phyloP scores from a whole-genome alignment of 1,140 invertebrate genomes.

The Achatina immaculata region DNA sequence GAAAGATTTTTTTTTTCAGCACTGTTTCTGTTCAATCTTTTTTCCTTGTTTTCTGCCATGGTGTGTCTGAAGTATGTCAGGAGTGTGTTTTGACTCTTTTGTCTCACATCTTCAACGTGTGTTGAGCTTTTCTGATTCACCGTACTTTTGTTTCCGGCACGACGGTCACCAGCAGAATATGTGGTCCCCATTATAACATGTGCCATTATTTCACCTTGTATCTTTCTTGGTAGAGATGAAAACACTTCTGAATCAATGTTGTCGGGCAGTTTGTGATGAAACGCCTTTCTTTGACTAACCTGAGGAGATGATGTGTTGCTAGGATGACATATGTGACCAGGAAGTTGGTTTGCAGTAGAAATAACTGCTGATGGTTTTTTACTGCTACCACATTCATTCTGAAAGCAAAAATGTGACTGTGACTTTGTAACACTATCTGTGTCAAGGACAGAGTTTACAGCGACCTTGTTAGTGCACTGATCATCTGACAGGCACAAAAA shows the following conservation, averaged over 20 bases:
- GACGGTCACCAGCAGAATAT: not conserved
- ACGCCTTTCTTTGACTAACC: not conserved
- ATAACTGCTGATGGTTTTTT: not conserved
- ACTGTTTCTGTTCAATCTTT: too few species aligned
- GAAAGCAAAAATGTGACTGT: too few species aligned
- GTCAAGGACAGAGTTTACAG: not conserved
- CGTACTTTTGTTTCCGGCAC: not conserved
- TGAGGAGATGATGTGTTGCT: not conserved
- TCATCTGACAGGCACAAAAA: not conserved
- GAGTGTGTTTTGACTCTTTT: constrained; percentile 2
- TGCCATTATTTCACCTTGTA: constrained; percentile 32
- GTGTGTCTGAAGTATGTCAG: constrained; percentile 20
- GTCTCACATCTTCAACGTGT: not conserved
- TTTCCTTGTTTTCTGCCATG: too few species aligned
- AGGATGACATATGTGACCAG: not conserved
- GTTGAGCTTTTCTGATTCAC: not conserved
- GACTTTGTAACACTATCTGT: not conserved
- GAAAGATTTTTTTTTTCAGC: too few species aligned
- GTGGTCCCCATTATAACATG: constrained; percentile 22
- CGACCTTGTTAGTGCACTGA: not conserved
- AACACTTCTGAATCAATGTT: constrained; percentile 27
- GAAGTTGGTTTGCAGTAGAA: not conserved
- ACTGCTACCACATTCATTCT: not conserved
- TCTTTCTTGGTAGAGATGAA: constrained; percentile 23
- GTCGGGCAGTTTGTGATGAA: not conserved